phyloP scores from a whole-genome alignment of 2,797 vertebrate species.

The Intellagama lesueurii region DNA sequence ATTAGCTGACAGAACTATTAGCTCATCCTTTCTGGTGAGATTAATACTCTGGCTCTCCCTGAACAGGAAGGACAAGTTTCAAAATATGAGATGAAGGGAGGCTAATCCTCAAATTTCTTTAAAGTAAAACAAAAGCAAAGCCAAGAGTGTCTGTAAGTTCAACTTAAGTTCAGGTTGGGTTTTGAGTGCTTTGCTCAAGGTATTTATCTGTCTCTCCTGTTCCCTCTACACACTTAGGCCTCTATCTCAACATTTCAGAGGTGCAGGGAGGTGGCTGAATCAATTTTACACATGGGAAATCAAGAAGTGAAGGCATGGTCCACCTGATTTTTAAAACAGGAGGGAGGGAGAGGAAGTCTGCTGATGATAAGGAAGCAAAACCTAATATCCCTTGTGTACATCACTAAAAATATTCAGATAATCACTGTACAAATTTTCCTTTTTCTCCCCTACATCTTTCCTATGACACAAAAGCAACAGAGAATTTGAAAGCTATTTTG shows the following conservation, averaged over 20 bases:
- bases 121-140: not conserved
- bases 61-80: not conserved
- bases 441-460: not conserved
- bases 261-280: not conserved
- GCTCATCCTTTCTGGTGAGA: conserved; percentile 35
- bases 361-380: conserved; percentile 5
- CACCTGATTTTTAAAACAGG: conserved; percentile 11
- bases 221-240: not conserved
- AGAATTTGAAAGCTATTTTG: not conserved
- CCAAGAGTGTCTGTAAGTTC: conserved; percentile 42
- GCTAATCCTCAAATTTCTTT: conserved; percentile 32
- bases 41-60: not conserved
- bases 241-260: not conserved
- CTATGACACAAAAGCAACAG: not conserved
- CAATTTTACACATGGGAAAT: conserved; percentile 15
- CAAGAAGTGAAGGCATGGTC: not conserved
- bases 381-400: not conserved
- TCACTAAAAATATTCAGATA: not conserved
- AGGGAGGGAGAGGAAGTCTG: not conserved
- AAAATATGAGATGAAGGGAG: conserved; percentile 22
- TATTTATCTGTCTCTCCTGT: not conserved
- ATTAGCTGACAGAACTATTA: not conserved
- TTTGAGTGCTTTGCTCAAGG: conserved; percentile 34
- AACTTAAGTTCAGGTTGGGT: conserved; percentile 14
- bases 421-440: not conserved